Percentiles rank a stretch among this genome's conserved stretches.
phyloP scores from a whole-genome alignment of 2,797 vertebrate species.

The Sebastes minor region DNA sequence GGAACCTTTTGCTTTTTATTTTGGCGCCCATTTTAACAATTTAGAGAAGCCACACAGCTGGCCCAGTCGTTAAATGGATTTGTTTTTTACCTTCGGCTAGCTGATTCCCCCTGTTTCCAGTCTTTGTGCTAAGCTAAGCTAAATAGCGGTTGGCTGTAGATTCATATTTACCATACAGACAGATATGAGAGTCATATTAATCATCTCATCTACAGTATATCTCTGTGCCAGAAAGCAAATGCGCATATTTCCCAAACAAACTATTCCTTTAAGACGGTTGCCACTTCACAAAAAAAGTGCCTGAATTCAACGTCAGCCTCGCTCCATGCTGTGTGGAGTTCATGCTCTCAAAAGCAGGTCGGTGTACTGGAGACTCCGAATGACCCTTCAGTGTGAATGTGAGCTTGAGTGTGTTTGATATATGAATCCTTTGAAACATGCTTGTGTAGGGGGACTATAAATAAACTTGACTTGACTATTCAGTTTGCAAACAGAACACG shows the following conservation, averaged over 20 bases:
- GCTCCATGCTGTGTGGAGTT: not conserved
- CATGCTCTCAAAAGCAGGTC: not conserved
- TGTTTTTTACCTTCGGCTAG: too few relatives aligned
- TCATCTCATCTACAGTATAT: not conserved
- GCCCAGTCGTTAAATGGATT: too few relatives aligned
- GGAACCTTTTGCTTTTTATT: not conserved
- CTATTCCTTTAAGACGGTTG: not conserved
- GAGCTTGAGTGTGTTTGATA: constrained; percentile 47
- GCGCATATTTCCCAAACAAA: not conserved
- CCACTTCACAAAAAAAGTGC: not conserved
- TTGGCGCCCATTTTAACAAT: not conserved
- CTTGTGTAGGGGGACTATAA: constrained; percentile 44
- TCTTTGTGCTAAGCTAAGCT: not conserved
- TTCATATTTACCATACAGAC: not conserved
- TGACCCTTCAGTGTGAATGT: constrained; percentile 21
- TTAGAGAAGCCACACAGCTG: not conserved
- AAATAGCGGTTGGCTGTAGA: not conserved
- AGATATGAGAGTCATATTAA: not conserved
- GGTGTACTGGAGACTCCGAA: constrained; percentile 8
- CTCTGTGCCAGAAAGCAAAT: not conserved
- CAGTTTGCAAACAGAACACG: constrained; percentile 22
- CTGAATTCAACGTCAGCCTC: not conserved
- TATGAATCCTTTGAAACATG: constrained; percentile 55
- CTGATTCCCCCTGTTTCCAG: too few relatives aligned
- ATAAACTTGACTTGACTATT: constrained; percentile 48